Evolutionary conservation across 2,888 invertebrate species (phyloP).

Genomic region (Tyria jacobaeae): DNA sequence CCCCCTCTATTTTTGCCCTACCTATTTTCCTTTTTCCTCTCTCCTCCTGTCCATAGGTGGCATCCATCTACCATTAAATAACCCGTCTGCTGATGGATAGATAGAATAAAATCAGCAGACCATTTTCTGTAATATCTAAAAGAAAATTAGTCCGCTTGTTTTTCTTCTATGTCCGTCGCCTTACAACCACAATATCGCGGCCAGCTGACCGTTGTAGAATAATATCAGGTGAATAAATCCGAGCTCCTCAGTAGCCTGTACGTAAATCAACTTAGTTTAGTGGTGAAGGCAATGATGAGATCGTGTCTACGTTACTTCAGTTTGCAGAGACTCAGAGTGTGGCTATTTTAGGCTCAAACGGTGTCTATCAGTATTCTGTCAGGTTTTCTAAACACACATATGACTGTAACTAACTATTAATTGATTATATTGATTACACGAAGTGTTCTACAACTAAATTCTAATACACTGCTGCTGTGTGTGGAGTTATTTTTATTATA

Average conservation of each 20-base stretch:
- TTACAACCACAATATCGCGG: conserved; percentile 39
- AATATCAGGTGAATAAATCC: conserved; percentile 56
- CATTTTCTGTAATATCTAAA: background rate
- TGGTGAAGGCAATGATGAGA: conserved; percentile 40
- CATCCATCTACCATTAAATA: too few species aligned
- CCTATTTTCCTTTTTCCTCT: too few species aligned
- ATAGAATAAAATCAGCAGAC: too few species aligned
- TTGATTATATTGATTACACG: too few species aligned
- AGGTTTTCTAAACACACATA: background rate
- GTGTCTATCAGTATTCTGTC: conserved; percentile 24
- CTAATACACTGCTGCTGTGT: too few species aligned
- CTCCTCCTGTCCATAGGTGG: too few species aligned
- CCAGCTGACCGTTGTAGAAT: conserved; percentile 47
- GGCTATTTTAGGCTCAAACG: conserved; percentile 36
- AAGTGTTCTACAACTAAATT: too few species aligned
- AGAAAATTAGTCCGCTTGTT: background rate
- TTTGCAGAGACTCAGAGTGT: conserved; percentile 18
- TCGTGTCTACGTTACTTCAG: conserved; percentile 45
- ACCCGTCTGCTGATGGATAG: too few species aligned
- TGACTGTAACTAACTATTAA: background rate
- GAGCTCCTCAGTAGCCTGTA: conserved; percentile 24
- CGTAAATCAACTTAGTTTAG: conserved; percentile 52
- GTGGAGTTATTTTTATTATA: too few species aligned
- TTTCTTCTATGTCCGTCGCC: background rate
- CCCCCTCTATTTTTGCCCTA: too few species aligned